Evolutionary conservation across 2,797 vertebrate genomes (phyloP), one percentile per base, ranked within the genome.

Genomic region (Urosaurus nigricauda): DNA sequence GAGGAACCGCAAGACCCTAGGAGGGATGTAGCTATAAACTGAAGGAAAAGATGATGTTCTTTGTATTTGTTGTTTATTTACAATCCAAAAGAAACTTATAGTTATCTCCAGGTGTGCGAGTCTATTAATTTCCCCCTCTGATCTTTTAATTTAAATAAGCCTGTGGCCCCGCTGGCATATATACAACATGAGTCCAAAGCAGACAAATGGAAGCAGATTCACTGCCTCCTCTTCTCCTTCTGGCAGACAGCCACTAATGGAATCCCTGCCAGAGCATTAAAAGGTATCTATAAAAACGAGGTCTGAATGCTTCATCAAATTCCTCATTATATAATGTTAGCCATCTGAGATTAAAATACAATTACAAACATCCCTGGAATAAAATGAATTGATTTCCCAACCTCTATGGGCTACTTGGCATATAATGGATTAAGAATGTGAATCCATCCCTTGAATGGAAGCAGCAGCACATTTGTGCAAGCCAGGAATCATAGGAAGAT

Each of bases 271-370:
- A 83, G 63, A 70, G 40, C 63, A 32, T 68, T 58, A 83, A 83
- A 82, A 51, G 60, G 37, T 83, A 65, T 32, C 80, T 47, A 65
- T 83, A 65, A 83, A 83, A 83, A 40, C 37, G 9, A 65, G 80
- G 37, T 17, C 60, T 51, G 32, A 71, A 51, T 51, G n/a, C 65
- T 83, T 83, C 63, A 83, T 83, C 65, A 70, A 35, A 83, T 83
- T 35, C 82, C 82, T 83, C 82, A 71, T 83, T 83, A 51, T 53
- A 70, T 71, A 24, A 70, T 83, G 82, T 83, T 83, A 71, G 65
- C 82, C 65, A 70, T 70, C 70, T 51, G 82, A 83, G 82, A 71
- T 83, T 83, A 83, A 71, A 71, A 71, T 83, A 71, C 43, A 71
- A 71, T 71, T 83, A 71, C 82, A 53, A 70, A 83, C 65, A 71